These are phyloP conservation scores for Lycopodina hypogea DNA, from an alignment of 37 sponge, comb jelly and placozoan genomes.

Conservation along the genomic window DNA sequence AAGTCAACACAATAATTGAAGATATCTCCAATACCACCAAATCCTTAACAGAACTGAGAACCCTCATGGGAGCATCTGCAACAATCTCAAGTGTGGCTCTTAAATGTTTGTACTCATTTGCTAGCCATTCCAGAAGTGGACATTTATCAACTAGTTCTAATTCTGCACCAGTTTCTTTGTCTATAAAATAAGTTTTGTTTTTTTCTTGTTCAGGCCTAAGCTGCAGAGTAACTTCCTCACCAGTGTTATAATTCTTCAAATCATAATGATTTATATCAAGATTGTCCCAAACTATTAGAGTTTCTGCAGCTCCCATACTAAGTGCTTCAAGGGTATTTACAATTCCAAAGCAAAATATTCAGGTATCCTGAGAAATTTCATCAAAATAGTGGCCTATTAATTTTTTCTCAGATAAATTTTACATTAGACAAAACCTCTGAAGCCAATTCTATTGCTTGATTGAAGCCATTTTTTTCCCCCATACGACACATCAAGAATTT, in stretches of 20 bases:
- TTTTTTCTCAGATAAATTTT: constrained; percentile 98
- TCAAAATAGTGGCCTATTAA: constrained; percentile 97
- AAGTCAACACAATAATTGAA: constrained; percentile 96
- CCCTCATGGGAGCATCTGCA: constrained; percentile 98
- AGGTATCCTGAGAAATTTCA: constrained; percentile 99
- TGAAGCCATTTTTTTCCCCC: constrained; percentile 99
- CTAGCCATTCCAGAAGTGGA: constrained; percentile 94
- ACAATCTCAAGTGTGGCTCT: constrained; percentile 97
- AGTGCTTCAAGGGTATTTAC: constrained; percentile 90
- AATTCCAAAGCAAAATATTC: constrained; percentile 96
- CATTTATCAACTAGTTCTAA: constrained; percentile 88
- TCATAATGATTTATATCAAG: constrained; percentile 79
- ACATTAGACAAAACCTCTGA: constrained; percentile 95
- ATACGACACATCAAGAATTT: constrained; percentile 96
- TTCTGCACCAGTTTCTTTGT: constrained; percentile 92
- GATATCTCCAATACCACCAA: constrained; percentile 97
- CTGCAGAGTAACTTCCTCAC: constrained; percentile 77
- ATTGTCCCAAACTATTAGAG: constrained; percentile 99
- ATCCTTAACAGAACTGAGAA: constrained; percentile 98
- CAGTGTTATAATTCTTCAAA: constrained; percentile 84
- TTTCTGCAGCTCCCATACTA: constrained; percentile 95
- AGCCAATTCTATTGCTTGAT: constrained; percentile 97
- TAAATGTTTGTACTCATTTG: constrained; percentile 95
- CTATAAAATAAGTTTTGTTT: constrained; percentile 88
- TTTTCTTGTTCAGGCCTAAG: constrained; percentile 94